These are phyloP conservation scores for Platygyra sinensis DNA, from an alignment of 64 coral and sea anemone genomes.

Conservation along the genomic window DNA sequence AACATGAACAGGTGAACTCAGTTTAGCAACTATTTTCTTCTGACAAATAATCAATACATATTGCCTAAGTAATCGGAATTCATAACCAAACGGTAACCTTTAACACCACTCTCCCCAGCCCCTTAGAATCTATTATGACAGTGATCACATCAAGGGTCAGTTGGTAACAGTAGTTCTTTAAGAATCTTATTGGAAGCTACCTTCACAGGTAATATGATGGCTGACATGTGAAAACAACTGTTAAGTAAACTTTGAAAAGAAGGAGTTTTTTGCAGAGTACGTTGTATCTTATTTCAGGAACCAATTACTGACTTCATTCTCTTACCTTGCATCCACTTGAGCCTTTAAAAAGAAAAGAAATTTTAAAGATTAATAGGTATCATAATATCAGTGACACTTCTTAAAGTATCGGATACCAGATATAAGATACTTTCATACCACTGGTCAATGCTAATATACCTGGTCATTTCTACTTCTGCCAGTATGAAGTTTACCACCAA, in stretches of 20 bases:
- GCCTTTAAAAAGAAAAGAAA: conserved; percentile 49
- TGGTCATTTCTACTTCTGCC: conserved; percentile 93
- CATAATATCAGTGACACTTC: not conserved
- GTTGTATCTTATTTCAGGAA: not conserved
- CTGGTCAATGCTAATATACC: conserved; percentile 12
- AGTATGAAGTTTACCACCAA: conserved; percentile 91
- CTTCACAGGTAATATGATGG: not conserved
- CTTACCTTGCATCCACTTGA: conserved; percentile 75
- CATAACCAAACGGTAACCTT: too few species aligned
- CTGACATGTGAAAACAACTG: not conserved
- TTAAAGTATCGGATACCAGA: too few species aligned
- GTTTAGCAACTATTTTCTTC: too few species aligned
- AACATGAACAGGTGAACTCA: too few species aligned
- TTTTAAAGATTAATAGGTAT: not conserved
- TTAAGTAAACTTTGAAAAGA: not conserved
- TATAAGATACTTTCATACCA: too few species aligned
- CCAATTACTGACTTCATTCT: not conserved
- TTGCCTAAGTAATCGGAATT: too few species aligned
- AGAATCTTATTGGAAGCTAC: too few species aligned
- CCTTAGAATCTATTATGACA: too few species aligned
- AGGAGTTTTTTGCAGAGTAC: not conserved
- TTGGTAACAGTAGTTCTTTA: too few species aligned
- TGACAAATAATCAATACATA: too few species aligned
- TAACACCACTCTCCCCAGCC: too few species aligned
- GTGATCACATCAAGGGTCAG: too few species aligned